Percentiles rank a stretch among this genome's conserved stretches.
Evolutionary conservation across 2,113 vertebrate species (phyloP).

Genomic region (Bubo scandiacus): DNA sequence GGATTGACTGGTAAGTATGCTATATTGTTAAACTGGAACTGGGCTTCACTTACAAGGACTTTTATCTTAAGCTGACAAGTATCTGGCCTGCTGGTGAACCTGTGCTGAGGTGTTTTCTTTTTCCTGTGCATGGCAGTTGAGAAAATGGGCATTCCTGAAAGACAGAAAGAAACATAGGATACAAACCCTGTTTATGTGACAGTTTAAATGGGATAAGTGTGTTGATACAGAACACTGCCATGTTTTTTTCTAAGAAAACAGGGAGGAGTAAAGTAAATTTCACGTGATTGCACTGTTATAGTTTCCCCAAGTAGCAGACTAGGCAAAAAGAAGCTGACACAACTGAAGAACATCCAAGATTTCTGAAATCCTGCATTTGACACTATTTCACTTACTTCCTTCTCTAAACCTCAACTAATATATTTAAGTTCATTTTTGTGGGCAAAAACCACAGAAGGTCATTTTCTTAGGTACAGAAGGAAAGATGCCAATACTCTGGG

Average conservation of each 20-base stretch:
- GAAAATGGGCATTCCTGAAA: neutral
- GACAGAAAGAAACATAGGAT: neutral
- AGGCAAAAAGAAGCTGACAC: neutral
- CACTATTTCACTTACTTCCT: neutral
- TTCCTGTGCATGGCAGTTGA: neutral
- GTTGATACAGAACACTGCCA: neutral
- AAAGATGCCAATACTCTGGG: neutral
- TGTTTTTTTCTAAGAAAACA: neutral
- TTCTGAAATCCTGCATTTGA: neutral
- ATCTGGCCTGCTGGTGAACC: neutral
- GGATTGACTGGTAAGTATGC: neutral
- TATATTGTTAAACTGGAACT: neutral
- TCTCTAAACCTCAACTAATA: neutral
- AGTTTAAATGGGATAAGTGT: neutral
- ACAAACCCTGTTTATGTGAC: neutral
- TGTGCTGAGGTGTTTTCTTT: neutral
- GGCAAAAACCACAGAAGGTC: neutral
- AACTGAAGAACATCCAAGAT: neutral
- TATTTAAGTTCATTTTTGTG: neutral
- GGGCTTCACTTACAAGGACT: neutral
- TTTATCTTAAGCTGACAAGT: neutral
- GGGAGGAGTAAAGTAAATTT: neutral
- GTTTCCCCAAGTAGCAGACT: neutral
- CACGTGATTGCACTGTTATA: neutral
- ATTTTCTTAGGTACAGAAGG: neutral